Base-by-base conservation (phyloP, 2,888 invertebrate genomes). In the Lasioglossum leucozonium region DNA sequence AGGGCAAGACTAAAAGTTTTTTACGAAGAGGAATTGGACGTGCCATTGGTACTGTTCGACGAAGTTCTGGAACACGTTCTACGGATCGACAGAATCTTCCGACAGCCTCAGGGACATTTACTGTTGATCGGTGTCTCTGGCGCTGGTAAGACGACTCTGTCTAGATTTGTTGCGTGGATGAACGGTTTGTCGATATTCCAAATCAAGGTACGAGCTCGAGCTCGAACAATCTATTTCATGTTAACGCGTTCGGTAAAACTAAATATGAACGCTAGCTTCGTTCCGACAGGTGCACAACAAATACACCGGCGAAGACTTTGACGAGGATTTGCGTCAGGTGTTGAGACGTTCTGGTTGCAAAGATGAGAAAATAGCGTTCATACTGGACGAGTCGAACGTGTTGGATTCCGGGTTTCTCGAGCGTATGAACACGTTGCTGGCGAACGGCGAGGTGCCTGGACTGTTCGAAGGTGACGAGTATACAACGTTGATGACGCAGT, bases 151-250 rank as follows among this genome's bases (percentile, higher is more conserved):
- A 99, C 99, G 0, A 99, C 99, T 16, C 96, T 99, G 91, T 99
- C 99, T 42, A 97, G 99, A 90, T 99, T 99, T 95, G 99, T 99
- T 51, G 99, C 99, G 74, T 99, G 99, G 99, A 99, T 99, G 98
- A 99, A 99, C 95, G 99, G 99, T 11, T 96, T 99, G 58, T 98
- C 98, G 90, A 99, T 99, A 84, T 99, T 99, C 97, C 99, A 99
- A 96, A 99, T 99, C 91, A 99, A 99, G 96, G 99, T 98, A 91
- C 84, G 88, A 4, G 30, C 79, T 22, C n/a, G 13, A 18, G 5
- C 22, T 37, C 4, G 4, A 26, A 18, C 58, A 34, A 30, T 16
- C 18, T 47, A 26, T 62, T 62, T 2, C 6, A 30, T 16, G 16
- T 62, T 62, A 16, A 62, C 30, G 62, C 30, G 6, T 62, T 6